Evolutionary conservation across 2,888 invertebrate species (phyloP).

Genomic region (Drosophila birchii): DNA sequence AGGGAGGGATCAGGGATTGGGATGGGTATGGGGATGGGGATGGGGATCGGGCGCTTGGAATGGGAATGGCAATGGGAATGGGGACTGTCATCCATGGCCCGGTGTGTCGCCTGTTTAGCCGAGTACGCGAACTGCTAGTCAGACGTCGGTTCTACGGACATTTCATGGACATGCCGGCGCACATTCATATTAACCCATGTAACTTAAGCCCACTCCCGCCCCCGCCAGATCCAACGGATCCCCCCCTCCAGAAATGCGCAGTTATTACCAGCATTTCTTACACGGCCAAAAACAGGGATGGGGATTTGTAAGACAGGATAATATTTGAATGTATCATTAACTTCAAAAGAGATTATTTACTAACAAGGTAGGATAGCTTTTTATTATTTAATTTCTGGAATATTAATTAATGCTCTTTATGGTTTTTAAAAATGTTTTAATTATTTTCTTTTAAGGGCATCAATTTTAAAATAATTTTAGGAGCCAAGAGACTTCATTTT

Average conservation of each 20-base stretch:
- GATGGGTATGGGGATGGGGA: not conserved
- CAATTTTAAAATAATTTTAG: no score
- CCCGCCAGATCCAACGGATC: constrained; percentile 19
- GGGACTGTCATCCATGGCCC: constrained; percentile 47
- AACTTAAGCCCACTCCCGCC: constrained; percentile 31
- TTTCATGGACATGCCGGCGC: constrained; percentile 62
- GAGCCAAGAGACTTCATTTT: no score
- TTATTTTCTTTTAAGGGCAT: no score
- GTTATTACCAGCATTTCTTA: constrained; percentile 73
- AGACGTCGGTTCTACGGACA: constrained; percentile 45
- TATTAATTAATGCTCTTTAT: not conserved
- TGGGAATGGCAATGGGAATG: constrained; percentile 25
- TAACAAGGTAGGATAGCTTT: not conserved
- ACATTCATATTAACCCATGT: constrained; percentile 67
- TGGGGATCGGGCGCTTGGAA: constrained; percentile 21
- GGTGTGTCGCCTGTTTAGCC: constrained; percentile 47
- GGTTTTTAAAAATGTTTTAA: no score
- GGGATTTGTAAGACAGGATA: not conserved
- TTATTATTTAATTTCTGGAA: not conserved
- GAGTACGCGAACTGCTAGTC: constrained; percentile 39
- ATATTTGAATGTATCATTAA: not conserved
- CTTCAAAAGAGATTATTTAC: not conserved
- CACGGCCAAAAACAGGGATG: not conserved
- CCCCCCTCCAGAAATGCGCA: constrained; percentile 43
- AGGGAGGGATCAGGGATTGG: constrained; percentile 21